phyloP scores from a whole-genome alignment of 2,797 vertebrate genomes.

The Zenarchopterus dispar region DNA sequence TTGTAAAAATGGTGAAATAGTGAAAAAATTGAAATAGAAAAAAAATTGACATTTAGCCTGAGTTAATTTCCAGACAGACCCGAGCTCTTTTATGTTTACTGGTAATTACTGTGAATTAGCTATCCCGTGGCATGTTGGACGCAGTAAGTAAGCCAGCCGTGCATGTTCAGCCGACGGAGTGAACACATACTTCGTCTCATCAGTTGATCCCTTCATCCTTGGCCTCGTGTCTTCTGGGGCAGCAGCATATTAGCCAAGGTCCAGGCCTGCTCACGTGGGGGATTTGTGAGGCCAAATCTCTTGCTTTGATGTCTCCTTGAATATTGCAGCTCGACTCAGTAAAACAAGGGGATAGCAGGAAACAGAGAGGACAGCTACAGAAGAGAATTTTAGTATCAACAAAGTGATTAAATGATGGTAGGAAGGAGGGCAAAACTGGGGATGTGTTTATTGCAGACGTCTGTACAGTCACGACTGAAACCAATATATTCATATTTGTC shows the following conservation, averaged over 20 bases:
- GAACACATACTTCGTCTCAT: conserved; percentile 71
- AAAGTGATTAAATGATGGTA: conserved; percentile 21
- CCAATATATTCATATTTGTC: neutral
- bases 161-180: conserved; percentile 65
- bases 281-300: conserved; percentile 69
- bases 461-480: neutral
- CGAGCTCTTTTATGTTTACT: conserved; percentile 50
- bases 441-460: neutral
- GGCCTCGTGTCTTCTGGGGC: conserved; percentile 64
- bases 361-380: conserved; percentile 50
- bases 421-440: neutral
- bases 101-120: conserved; percentile 59
- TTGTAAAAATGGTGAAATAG: too few species aligned
- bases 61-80: conserved; percentile 19
- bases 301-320: conserved; percentile 65
- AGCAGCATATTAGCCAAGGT: conserved; percentile 68
- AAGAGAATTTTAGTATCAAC: conserved; percentile 43
- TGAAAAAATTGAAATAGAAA: too few species aligned
- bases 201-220: conserved; percentile 72
- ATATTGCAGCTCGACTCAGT: conserved; percentile 58
- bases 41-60: neutral
- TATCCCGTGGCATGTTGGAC: conserved; percentile 33
- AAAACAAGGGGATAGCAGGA: conserved; percentile 54
- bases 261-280: conserved; percentile 46
- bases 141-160: conserved; percentile 51